Base-by-base conservation (phyloP, 2,797 vertebrate genomes). In the Lagocephalus sceleratus region DNA sequence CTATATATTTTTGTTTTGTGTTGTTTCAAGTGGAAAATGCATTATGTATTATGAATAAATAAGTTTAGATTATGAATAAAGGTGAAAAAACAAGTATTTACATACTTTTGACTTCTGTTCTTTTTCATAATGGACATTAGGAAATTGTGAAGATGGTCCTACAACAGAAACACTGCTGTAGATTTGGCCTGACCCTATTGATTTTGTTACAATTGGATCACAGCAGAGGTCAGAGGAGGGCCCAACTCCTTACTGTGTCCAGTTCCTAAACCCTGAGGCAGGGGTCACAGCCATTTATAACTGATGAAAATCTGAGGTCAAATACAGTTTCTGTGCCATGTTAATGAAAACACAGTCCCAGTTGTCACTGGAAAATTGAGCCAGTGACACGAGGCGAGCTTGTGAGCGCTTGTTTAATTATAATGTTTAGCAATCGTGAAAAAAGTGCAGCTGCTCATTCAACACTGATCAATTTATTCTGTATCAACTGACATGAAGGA, bases 231-330 rank as follows among this genome's bases (percentile, higher is more conserved):
- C 42, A 48, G 23, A 48, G 43, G 46, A n/a, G 53, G 67, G 66
- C 67, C 68, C 45, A 29, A 39, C 56, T 51, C 47, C 66, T 67
- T 56, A 40, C 63, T 73, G 47, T 26, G 63, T 71, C 58, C 54
- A 32, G 46, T 56, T 68, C 58, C 58, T 60, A 70, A 54, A 40
- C 19, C 41, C 52, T 5, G 8, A 29, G 15, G 25, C 57, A 26
- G 14, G 59, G 50, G 5, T 26, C 51, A 48, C 40, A 59, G 20
- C 58, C 44, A 19, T 55, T n/a, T n/a, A 47, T 51, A 21, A 39
- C 25, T 51, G 63, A 80, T 75, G 68, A 66, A 83, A 80, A 67
- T 51, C 53, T 61, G 52, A 47, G 60, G 64, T 64, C 58, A 48
- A 57, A 73, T 49, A 56, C 51, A 60, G 54, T n/a, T n/a, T n/a